phyloP scores from a whole-genome alignment of 2,888 invertebrate genomes.

The Heliconius charithonia region DNA sequence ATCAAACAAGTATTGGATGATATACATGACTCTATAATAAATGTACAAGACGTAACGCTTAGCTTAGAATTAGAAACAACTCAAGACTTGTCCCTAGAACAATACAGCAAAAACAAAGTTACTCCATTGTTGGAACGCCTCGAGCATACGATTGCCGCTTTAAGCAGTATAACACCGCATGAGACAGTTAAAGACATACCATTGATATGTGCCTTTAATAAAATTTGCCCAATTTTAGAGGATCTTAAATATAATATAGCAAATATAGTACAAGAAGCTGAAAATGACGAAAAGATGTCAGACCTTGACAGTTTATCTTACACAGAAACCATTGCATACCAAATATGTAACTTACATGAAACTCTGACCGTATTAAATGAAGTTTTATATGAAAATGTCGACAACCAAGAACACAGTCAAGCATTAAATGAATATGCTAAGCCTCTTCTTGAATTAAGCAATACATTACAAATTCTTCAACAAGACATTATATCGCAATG shows the following conservation, averaged over 20 bases:
- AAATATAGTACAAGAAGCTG: constrained; percentile 50
- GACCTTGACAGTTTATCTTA: constrained; percentile 73
- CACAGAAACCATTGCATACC: constrained; percentile 66
- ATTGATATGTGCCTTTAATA: constrained; percentile 61
- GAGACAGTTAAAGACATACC: constrained; percentile 57
- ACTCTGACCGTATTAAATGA: constrained; percentile 68
- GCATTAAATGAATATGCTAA: constrained; percentile 71
- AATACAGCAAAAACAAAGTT: constrained; percentile 56
- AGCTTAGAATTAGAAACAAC: constrained; percentile 65
- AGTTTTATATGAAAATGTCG: constrained; percentile 66
- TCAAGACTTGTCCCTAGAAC: constrained; percentile 55
- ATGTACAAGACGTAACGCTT: constrained; percentile 63
- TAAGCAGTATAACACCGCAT: constrained; percentile 61
- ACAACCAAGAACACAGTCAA: constrained; percentile 60
- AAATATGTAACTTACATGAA: constrained; percentile 68
- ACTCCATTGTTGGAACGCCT: constrained; percentile 66
- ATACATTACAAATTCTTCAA: constrained; percentile 73
- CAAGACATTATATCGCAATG: constrained; percentile 76
- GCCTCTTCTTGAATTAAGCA: constrained; percentile 74
- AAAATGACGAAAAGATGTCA: constrained; percentile 59
- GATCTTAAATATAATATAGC: constrained; percentile 69
- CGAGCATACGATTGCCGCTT: constrained; percentile 67
- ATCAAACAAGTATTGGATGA: constrained; percentile 61
- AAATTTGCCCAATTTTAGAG: constrained; percentile 67
- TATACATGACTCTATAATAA: constrained; percentile 67